Evolutionary conservation across 2,888 invertebrate species (phyloP), one percentile per base, ranked within the genome.

Genomic region (Cephus sareptanus): DNA sequence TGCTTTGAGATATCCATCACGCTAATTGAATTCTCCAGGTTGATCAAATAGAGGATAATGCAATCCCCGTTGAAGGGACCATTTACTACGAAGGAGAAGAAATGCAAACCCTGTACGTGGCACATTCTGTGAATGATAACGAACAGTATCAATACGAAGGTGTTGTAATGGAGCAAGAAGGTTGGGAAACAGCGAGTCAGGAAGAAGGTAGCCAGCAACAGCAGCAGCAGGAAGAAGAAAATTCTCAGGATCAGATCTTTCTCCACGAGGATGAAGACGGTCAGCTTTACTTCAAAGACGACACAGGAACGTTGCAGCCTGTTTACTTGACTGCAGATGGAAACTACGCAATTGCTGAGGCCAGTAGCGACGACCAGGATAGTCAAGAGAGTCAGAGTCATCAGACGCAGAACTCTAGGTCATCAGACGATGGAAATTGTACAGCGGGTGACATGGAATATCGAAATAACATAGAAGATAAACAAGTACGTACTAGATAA

Each of bases 191-290:
- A 33, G 76, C 84, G 4, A 87, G 88, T 77, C 84, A 87, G 69
- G 87, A 84, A 68, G 76, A 80, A 9, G 73, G 34, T 40, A 79
- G 81, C 11, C 83, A 83, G 68, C 81, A 82, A 13, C 83, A 83
- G 68, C 81, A 83, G 34, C 81, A 81, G 23, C 75, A 80, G 73
- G 79, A 81, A 31, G 77, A 79, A 37, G 83, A 83, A 83, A 30
- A 56, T 75, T 73, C 37, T 69, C 74, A 91, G 88, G 90, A 90
- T 73, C 91, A 91, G 82, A 90, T 91, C 79, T 91, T 89, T 80
- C 83, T 91, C 13, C 91, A 91, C 37, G 91, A 91, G 78, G 91
- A 91, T 76, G 90, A 91, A 81, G 89, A 91, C 73, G 91, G 91
- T 37, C 90, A 91, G 75, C 82, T 91, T 34, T 91, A 91, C 80